These are phyloP conservation scores for Ceyx margarethae DNA, from an alignment of 2,113 vertebrate species.

Conservation along the genomic window DNA sequence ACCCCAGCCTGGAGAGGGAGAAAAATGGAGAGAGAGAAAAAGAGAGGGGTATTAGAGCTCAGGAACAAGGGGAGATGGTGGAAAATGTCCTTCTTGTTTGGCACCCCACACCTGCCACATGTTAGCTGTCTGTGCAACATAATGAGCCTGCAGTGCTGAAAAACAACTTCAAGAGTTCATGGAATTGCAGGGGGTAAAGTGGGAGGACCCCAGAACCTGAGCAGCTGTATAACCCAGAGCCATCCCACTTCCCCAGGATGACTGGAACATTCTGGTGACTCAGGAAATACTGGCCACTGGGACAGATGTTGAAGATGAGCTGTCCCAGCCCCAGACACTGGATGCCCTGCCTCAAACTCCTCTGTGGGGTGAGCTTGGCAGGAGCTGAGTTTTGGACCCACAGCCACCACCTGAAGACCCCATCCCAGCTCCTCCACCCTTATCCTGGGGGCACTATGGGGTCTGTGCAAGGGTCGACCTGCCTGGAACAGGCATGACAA, in stretches of 20 bases:
- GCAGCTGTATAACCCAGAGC: background rate
- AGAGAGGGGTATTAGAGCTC: background rate
- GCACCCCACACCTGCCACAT: background rate
- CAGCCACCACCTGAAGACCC: background rate
- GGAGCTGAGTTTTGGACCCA: background rate
- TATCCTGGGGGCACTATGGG: rapidly evolving
- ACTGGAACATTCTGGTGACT: rapidly evolving
- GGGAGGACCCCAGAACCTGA: background rate
- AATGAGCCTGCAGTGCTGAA: background rate
- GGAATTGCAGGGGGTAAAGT: background rate
- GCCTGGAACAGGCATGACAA: background rate
- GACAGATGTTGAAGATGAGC: background rate
- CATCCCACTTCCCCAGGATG: background rate
- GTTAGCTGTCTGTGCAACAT: background rate
- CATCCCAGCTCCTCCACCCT: background rate
- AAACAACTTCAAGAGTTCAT: background rate
- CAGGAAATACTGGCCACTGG: background rate
- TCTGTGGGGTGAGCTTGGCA: background rate
- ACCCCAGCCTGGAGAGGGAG: background rate
- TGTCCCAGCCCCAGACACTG: background rate
- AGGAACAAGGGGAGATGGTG: background rate
- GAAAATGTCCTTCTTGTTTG: background rate
- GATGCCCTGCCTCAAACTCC: no score
- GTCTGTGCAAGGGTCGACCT: background rate
- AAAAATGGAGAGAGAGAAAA: background rate